Conservation (phyloP, 2,888 invertebrate species). For the Buathra laborator region DNA sequence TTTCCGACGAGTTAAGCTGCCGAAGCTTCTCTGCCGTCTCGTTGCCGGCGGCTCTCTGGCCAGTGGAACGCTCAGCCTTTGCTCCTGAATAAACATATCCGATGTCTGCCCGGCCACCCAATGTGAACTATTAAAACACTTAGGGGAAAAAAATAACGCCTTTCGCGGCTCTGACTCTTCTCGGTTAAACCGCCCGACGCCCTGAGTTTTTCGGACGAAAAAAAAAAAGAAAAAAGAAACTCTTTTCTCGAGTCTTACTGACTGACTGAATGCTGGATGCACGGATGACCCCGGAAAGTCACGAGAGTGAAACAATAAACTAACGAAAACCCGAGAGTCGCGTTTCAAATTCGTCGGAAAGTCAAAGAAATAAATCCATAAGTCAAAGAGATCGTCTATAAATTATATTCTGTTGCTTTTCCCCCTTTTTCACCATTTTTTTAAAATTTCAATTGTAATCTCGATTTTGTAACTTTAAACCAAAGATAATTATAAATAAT, state of each 20-base stretch:
- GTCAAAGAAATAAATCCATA: constrained; percentile 39
- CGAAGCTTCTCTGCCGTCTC: constrained; percentile 37
- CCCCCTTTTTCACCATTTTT: too few species aligned
- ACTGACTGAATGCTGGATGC: constrained; percentile 3
- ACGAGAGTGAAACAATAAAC: constrained; percentile 67
- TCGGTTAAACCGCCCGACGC: constrained; percentile 46
- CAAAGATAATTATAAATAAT: too few species aligned
- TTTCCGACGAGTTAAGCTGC: constrained; percentile 48
- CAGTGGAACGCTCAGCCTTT: constrained; percentile 73
- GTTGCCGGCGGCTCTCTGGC: constrained; percentile 76
- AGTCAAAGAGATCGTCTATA: constrained; percentile 39
- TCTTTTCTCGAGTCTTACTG: constrained; percentile 50
- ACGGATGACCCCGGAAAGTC: constrained; percentile 48
- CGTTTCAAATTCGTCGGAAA: constrained; percentile 42
- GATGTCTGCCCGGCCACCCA: constrained; percentile 83
- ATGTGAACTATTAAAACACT: constrained; percentile 82
- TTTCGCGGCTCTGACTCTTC: constrained; percentile 68
- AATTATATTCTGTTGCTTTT: constrained; percentile 26
- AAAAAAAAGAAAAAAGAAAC: constrained; percentile 55
- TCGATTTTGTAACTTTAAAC: too few species aligned
- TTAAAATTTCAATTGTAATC: too few species aligned
- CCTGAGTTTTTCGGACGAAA: constrained; percentile 54
- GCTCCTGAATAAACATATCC: constrained; percentile 84
- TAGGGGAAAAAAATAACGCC: constrained; percentile 79
- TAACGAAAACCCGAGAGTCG: constrained; percentile 34